Evolutionary conservation across 2,113 vertebrate genomes (phyloP).

Genomic region (Nycticryphes semicollaris): DNA sequence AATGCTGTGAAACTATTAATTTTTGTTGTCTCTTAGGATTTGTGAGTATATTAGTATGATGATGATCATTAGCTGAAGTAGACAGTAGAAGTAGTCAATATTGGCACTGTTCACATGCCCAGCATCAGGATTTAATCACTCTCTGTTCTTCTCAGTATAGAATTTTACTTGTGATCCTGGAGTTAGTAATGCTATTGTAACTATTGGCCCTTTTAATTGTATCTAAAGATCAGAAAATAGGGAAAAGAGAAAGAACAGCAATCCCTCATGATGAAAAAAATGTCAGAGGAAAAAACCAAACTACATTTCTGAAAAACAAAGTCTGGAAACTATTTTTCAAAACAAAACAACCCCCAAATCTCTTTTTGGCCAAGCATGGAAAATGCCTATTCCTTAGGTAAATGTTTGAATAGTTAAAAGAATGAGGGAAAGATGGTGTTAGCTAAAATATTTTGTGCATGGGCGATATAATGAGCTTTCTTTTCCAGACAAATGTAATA

Average conservation of each 20-base stretch:
- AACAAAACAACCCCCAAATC: not conserved
- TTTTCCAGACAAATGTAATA: conserved; percentile 12
- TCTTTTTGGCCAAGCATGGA: not conserved
- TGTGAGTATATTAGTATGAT: not conserved
- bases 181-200: not conserved
- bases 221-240: not conserved
- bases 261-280: not conserved
- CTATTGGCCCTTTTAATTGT: not conserved
- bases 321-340: not conserved
- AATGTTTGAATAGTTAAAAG: conserved; percentile 29
- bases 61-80: not conserved
- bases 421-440: not conserved
- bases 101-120: not conserved
- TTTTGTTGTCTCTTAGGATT: not conserved
- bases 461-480: not conserved
- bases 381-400: conserved; percentile 29
- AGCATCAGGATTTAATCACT: not conserved
- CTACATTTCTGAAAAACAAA: not conserved
- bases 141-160: not conserved
- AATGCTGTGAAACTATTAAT: not conserved
- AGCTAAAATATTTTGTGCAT: not conserved
- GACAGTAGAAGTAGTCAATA: not conserved
- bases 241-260: not conserved
- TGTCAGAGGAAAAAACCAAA: not conserved
- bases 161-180: not conserved